These are phyloP conservation scores for Potamarius usumacintae DNA, from an alignment of 2,113 vertebrate species.

Conservation along the genomic window DNA sequence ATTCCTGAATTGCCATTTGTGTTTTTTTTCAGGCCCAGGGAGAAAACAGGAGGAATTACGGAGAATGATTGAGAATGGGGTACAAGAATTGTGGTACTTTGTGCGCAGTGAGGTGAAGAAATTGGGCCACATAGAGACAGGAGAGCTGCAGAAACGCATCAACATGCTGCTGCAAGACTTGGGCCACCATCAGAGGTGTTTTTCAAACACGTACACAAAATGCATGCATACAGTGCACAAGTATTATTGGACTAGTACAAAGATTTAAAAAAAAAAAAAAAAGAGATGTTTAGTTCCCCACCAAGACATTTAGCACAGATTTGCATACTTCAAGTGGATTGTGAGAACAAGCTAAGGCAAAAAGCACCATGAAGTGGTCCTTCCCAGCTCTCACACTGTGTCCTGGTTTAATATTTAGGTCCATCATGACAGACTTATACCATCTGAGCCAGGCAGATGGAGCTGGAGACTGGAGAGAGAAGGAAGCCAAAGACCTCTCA, in stretches of 20 bases:
- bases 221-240: not conserved
- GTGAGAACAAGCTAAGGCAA: not conserved
- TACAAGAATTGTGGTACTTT: constrained; percentile 89
- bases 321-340: not conserved
- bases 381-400: not conserved
- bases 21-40: constrained; percentile 69
- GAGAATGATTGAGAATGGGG: constrained; percentile 84
- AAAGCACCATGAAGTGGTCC: not conserved
- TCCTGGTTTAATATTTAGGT: constrained; percentile 65
- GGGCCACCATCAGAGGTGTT: constrained; percentile 85
- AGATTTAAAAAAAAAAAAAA: not conserved
- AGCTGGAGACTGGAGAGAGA: constrained; percentile 86
- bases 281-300: not conserved
- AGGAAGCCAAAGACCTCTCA: constrained; percentile 85
- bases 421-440: constrained; percentile 88
- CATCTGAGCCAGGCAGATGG: constrained; percentile 90
- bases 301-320: not conserved
- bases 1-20: not conserved
- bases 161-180: constrained; percentile 83
- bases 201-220: not conserved
- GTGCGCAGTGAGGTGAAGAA: constrained; percentile 86
- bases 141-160: constrained; percentile 76
- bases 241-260: not conserved
- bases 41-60: constrained; percentile 84
- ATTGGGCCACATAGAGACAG: constrained; percentile 77